Evolutionary conservation across 2,113 vertebrate genomes (phyloP).

Genomic region (Megaleporinus macrocephalus): DNA sequence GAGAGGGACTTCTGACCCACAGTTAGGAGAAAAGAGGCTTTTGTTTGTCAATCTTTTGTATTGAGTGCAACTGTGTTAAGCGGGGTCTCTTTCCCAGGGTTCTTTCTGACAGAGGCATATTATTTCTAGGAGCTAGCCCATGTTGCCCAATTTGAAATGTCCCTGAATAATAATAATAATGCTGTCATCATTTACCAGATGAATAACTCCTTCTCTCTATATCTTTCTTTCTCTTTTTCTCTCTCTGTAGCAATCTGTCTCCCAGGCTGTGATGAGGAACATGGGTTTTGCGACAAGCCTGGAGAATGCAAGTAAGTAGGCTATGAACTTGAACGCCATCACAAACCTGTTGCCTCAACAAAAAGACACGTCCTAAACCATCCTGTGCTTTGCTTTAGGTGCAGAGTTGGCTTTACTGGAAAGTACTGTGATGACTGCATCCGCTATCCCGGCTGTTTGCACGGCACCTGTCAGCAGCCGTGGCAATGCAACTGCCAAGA

Average conservation of each 20-base stretch:
- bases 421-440: constrained; percentile 98
- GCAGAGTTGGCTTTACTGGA: constrained; percentile 96
- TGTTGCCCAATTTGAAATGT: constrained; percentile 41
- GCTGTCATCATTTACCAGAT: constrained; percentile 1
- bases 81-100: constrained; percentile 79
- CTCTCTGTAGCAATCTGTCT: constrained; percentile 89
- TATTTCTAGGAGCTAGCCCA: constrained; percentile 68
- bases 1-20: constrained; percentile 95
- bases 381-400: constrained; percentile 76
- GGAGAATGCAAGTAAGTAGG: constrained; percentile 98
- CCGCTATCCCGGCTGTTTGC: constrained; percentile 96
- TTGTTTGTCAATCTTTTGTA: constrained; percentile 91
- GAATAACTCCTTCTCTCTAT: constrained; percentile 52
- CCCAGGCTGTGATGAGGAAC: constrained; percentile 94
- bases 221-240: too few relatives aligned
- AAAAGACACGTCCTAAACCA: not conserved
- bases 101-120: constrained; percentile 74
- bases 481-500: constrained; percentile 99
- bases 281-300: constrained; percentile 94
- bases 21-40: constrained; percentile 89
- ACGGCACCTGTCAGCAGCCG: constrained; percentile 96
- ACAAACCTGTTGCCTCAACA: not conserved
- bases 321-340: not conserved
- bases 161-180: constrained; percentile 39
- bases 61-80: constrained; percentile 87